phyloP scores from a whole-genome alignment of 2,797 vertebrate species.

The Arnoldichthys spilopterus region DNA sequence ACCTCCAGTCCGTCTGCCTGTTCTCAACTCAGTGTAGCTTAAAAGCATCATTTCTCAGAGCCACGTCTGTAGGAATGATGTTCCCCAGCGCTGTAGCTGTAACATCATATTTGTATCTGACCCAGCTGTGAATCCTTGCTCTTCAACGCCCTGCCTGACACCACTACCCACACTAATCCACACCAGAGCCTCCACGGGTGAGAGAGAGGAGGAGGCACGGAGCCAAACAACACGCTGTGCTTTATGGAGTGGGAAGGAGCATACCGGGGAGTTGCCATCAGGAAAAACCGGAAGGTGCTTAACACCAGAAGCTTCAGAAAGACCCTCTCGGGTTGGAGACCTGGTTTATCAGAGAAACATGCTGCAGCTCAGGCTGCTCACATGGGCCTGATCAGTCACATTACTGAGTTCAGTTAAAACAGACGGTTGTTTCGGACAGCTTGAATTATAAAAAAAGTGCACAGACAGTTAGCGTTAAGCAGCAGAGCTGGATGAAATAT shows the following conservation, averaged over 20 bases:
- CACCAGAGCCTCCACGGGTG: conserved; percentile 7
- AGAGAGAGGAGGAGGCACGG: not conserved
- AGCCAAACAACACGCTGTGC: conserved; percentile 38
- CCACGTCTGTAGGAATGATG: not conserved
- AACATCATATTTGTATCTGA: conserved; percentile 36
- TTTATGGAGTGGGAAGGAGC: conserved; percentile 62
- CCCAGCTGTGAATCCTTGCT: conserved; percentile 38
- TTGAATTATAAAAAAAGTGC: not conserved
- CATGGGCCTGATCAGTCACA: not conserved
- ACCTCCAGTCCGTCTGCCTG: conserved; percentile 30
- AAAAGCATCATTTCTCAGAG: conserved; percentile 3
- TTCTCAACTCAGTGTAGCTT: not conserved
- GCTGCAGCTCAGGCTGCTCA: not conserved
- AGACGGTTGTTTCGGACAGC: conserved; percentile 15
- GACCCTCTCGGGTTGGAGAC: not conserved
- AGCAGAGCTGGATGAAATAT: not conserved
- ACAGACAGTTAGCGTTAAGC: not conserved
- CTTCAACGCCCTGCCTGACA: conserved; percentile 7
- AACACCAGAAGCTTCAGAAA: conserved; percentile 9
- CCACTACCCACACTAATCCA: conserved; percentile 29
- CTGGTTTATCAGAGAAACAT: not conserved
- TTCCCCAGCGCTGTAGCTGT: not conserved
- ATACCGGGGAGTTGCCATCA: conserved; percentile 37
- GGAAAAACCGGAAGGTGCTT: conserved; percentile 33
- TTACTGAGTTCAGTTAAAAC: conserved; percentile 16